Evolutionary conservation across 1,140 invertebrate species (phyloP), one percentile per base, ranked within the genome.

Genomic region (Drosophila setifemur): DNA sequence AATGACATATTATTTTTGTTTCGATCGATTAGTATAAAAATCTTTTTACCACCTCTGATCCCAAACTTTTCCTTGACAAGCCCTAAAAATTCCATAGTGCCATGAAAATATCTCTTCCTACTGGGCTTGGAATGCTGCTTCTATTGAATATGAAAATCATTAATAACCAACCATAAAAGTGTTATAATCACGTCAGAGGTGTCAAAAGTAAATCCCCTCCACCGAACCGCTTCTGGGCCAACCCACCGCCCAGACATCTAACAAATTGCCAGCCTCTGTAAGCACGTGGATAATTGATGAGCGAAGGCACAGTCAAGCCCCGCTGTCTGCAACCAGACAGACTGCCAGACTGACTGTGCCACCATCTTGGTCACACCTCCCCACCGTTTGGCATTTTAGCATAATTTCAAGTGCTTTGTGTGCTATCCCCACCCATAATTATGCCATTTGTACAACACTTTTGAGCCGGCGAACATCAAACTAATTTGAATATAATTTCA

Each of bases 401-500:
- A 86, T 86, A 79, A 79, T 75, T 79, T 85, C 78, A 83, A 79
- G 70, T 83, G 78, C 73, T 53, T 75, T 23, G 21, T 23, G 21
- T 23, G 21, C 60, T 67, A 73, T 77, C 33, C n/a, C n/a, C n/a
- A n/a, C n/a, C 77, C 60, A 73, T 76, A 83, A 82, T 81, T 81
- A 81, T 75, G 55, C 39, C 68, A 77, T 83, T 81, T 81, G 77
- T 76, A 76, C 49, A 57, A 53, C 47, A 26, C 33, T 67, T 67
- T 67, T 42, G 39, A 53, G 63, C 29, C 75, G 75, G 75, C 64
- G 55, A 55, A 83, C 73, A 64, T 83, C 69, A 78, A 83, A 86
- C 82, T 87, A 86, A 86, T 86, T 86, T 86, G 82, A 86, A 86
- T 86, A 86, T 87, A 87, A 86, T 87, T 87, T 86, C 76, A 78